Evolutionary conservation across 92 coral and sea anemone species (phyloP).

Genomic region (Zoanthus sansibaricus): DNA sequence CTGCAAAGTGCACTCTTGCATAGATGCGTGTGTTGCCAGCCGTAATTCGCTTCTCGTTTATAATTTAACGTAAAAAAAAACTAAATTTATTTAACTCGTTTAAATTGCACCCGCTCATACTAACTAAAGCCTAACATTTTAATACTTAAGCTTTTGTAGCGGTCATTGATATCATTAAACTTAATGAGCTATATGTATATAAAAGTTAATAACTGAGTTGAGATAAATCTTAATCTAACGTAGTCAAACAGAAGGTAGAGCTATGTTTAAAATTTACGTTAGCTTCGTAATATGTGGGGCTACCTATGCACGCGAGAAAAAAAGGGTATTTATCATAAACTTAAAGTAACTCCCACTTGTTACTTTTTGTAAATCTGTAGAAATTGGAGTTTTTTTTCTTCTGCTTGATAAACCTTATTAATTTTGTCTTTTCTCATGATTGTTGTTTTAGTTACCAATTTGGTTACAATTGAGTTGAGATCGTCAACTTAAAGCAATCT

Average conservation of each 20-base stretch:
- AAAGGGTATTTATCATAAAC: not conserved
- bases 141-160: not conserved
- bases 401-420: too few relatives aligned
- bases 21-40: not conserved
- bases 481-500: too few relatives aligned
- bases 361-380: too few relatives aligned
- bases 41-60: not conserved
- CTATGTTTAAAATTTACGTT: not conserved
- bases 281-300: not conserved
- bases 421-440: too few relatives aligned
- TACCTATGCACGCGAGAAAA: not conserved
- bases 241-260: not conserved
- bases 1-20: not conserved
- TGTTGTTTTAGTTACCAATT: too few relatives aligned
- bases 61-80: conserved; percentile 3
- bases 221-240: not conserved
- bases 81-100: conserved; percentile 18
- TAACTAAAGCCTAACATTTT: not conserved
- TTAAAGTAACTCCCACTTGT: too few relatives aligned
- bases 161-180: not conserved
- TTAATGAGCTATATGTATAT: not conserved
- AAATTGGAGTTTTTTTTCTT: too few relatives aligned
- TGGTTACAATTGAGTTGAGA: too few relatives aligned
- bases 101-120: not conserved
- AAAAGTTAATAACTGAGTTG: conserved; percentile 16